These are phyloP conservation scores for Diprion similis DNA, from an alignment of 1,140 invertebrate genomes.

Conservation along the genomic window DNA sequence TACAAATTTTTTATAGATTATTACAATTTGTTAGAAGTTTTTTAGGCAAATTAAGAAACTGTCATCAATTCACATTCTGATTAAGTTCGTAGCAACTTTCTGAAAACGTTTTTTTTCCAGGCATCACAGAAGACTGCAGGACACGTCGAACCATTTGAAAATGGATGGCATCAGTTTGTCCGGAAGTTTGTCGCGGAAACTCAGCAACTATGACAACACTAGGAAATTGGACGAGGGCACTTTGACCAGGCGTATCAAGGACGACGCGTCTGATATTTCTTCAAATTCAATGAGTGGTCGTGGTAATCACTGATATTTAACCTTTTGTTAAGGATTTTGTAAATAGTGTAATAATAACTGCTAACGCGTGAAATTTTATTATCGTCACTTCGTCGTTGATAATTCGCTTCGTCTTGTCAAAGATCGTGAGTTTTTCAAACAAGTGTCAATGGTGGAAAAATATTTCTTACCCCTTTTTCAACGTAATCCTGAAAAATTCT, in stretches of 20 bases:
- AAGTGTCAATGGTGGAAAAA: no score
- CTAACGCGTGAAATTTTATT: no score
- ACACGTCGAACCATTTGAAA: constrained; percentile 34
- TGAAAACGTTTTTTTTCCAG: neutral
- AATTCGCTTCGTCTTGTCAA: no score
- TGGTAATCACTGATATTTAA: constrained; percentile 41
- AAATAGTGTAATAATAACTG: no score
- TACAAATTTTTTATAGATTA: no score
- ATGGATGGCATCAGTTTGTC: constrained; percentile 45
- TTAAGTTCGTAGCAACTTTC: neutral
- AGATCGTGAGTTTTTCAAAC: no score
- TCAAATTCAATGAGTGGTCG: constrained; percentile 47
- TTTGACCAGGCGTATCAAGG: constrained; percentile 45
- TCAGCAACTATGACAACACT: constrained; percentile 50
- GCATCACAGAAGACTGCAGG: neutral
- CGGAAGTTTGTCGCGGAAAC: constrained; percentile 44
- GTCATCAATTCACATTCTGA: no score
- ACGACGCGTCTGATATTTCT: constrained; percentile 46
- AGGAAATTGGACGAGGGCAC: constrained; percentile 44
- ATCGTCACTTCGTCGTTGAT: no score
- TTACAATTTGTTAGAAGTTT: no score
- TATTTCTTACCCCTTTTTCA: no score
- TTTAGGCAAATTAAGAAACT: constrained; percentile 26
- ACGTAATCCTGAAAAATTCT: no score
- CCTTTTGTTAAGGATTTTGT: neutral